Evolutionary conservation across 2,113 vertebrate genomes (phyloP), one percentile per base, ranked within the genome.

Genomic region (Hippocampus zosterae): DNA sequence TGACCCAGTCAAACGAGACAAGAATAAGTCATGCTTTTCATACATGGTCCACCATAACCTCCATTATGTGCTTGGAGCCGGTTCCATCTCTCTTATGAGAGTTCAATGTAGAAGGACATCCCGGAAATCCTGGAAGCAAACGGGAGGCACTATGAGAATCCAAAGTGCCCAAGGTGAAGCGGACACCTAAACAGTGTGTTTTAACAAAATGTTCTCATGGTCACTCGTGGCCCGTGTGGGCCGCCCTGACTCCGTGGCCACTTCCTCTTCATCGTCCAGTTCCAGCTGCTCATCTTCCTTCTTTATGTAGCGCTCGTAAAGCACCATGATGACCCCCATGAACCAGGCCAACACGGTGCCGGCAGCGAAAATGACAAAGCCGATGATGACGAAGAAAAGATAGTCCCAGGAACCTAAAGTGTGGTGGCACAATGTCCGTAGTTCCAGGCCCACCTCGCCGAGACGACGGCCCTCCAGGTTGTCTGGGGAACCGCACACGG

Each of bases 301-400:
- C 80, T 92, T 93, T 70, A 74, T 67, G 55, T 92, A 85, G 21
- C 87, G 80, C 81, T 95, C 81, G 0, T 92, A 96, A 60, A 94
- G 78, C 70, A 95, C 92, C 15, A 94, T 94, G 2, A 95, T 90
- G 71, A 93, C 0, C 0, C 95, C 95, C 0, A 94, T 93, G 69
- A 94, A 79, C 95, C 95, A 98, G 83, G 94, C 95, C 0, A 89
- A 90, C 75, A 91, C 68, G 0, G 92, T 98, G 83, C 95, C 96
- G 0, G 92, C 93, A 0, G 93, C 90, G 48, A 98, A 98, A 77
- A 97, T 98, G 83, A 95, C 92, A 74, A 96, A 93, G 84, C 96
- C 95, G 7, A 96, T 77, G 42, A 93, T 89, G 8, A 94, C 86
- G 73, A 97, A 91, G 81, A 97, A 97, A 64, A 95, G 65, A 80